These are phyloP conservation scores for Motacilla tschutschensis DNA, from an alignment of 2,113 vertebrate species.

Conservation along the genomic window DNA sequence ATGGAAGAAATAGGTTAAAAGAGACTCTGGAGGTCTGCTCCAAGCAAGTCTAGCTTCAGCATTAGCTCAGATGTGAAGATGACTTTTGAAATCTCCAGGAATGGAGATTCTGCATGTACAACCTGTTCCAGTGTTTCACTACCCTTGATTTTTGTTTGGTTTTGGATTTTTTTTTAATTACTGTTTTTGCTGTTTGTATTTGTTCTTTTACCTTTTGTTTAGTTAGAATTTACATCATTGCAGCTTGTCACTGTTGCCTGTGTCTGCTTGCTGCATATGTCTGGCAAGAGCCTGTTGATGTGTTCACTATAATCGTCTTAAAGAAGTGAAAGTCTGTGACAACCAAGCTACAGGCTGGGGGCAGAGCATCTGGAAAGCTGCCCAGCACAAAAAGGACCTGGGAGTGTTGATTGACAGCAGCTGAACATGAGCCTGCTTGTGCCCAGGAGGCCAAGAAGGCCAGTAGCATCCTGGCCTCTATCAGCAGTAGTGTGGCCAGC, in stretches of 20 bases:
- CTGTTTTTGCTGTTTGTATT: background rate
- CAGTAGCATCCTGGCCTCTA: accelerated
- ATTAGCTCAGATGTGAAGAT: background rate
- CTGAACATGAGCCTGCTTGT: background rate
- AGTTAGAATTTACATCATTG: background rate
- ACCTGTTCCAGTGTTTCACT: background rate
- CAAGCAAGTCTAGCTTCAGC: background rate
- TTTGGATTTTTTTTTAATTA: background rate
- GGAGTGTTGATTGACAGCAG: background rate
- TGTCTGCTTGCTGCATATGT: background rate
- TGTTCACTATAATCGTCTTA: background rate
- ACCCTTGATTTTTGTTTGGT: background rate
- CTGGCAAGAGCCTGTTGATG: background rate
- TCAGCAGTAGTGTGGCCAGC: background rate
- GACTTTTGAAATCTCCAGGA: background rate
- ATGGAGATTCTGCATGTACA: background rate
- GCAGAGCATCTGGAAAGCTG: background rate
- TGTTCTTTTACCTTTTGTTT: background rate
- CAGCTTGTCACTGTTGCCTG: background rate
- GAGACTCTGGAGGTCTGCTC: background rate
- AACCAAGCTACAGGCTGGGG: background rate
- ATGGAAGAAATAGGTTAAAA: background rate
- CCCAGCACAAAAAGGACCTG: background rate
- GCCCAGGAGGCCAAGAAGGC: background rate
- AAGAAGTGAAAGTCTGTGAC: background rate